Conservation (phyloP, 2,113 vertebrate species). For the Choloepus hoffmanni region DNA sequence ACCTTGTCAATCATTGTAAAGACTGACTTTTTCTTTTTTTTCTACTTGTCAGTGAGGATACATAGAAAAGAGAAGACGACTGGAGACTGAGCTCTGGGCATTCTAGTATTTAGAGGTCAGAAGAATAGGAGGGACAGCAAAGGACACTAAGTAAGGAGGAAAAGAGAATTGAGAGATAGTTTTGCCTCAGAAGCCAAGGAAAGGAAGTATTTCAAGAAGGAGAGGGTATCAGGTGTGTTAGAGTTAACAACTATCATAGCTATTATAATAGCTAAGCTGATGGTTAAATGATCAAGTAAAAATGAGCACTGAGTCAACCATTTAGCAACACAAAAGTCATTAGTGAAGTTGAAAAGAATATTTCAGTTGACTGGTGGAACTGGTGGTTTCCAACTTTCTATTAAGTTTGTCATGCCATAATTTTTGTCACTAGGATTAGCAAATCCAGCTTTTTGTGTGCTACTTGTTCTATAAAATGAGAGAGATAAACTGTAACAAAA, state of each 20-base stretch:
- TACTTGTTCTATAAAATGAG: slow-evolving; percentile 6
- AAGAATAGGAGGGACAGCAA: neutral
- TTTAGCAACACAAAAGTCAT: neutral
- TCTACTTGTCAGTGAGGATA: neutral
- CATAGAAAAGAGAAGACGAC: neutral
- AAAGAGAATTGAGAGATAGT: neutral
- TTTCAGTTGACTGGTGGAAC: neutral
- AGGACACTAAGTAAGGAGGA: neutral
- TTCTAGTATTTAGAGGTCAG: neutral
- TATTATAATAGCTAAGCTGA: too few relatives aligned
- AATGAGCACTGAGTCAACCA: neutral
- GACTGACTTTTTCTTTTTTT: slow-evolving; percentile 25
- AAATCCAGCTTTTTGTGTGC: neutral
- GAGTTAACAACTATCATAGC: too few relatives aligned
- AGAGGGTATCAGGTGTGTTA: neutral
- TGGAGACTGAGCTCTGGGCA: neutral
- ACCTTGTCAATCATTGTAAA: neutral
- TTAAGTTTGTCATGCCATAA: neutral
- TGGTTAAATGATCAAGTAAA: neutral
- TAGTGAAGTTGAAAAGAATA: neutral
- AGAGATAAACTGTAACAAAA: neutral
- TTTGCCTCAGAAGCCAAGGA: neutral
- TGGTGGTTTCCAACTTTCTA: neutral
- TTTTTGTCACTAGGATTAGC: neutral
- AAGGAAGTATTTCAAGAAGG: neutral